phyloP scores from a whole-genome alignment of 2,797 vertebrate genomes.

The Ctenopoma kingsleyae region DNA sequence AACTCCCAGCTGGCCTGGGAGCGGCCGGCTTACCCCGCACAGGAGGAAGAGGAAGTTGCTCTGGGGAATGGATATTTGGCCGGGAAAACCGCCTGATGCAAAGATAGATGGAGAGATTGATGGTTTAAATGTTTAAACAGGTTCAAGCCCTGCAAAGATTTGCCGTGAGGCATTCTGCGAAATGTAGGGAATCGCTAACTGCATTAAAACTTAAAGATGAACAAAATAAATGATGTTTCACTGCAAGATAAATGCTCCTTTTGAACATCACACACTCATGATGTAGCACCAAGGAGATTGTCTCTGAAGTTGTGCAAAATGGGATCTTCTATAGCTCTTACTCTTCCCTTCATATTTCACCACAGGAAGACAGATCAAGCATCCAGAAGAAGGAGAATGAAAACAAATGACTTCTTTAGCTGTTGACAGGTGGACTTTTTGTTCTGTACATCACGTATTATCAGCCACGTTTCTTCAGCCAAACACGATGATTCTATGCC shows the following conservation, averaged over 20 bases:
- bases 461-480: background rate
- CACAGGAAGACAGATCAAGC: background rate
- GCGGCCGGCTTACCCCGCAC: slow-evolving; percentile 28
- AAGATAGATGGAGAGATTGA: background rate
- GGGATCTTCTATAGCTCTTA: background rate
- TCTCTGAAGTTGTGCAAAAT: slow-evolving; percentile 10
- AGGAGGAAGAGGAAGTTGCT: slow-evolving; percentile 38
- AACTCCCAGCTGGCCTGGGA: slow-evolving; percentile 52
- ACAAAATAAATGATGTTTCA: slow-evolving; percentile 2
- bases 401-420: background rate
- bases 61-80: background rate
- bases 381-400: background rate
- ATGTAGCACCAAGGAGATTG: slow-evolving; percentile 17
- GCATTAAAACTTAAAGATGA: slow-evolving; percentile 14
- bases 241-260: background rate
- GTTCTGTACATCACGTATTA: background rate
- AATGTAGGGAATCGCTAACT: slow-evolving; percentile 16
- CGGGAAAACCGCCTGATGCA: background rate
- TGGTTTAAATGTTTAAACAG: slow-evolving; percentile 3
- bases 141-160: background rate
- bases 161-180: slow-evolving; percentile 7
- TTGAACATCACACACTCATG: background rate
- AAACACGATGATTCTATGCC: background rate
- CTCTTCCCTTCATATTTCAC: background rate
- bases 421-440: background rate